Percentiles rank a stretch among this genome's conserved stretches.
These are phyloP conservation scores for Corythaixoides concolor DNA, from an alignment of 2,113 vertebrate species.

Conservation along the genomic window DNA sequence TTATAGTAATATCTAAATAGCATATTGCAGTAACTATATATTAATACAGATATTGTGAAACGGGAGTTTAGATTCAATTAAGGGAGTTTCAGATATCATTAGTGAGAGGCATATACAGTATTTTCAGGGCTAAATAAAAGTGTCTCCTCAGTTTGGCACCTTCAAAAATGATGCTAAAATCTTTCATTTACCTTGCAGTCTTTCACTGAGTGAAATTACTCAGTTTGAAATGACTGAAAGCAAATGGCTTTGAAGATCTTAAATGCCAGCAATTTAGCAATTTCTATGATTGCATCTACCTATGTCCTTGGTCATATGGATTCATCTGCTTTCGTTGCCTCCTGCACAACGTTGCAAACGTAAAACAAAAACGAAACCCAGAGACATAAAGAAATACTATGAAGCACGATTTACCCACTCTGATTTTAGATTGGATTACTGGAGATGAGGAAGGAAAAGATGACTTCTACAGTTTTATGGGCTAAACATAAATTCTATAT, in stretches of 20 bases:
- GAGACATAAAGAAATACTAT: not conserved
- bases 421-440: not conserved
- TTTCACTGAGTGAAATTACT: not conserved
- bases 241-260: not conserved
- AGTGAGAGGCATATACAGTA: not conserved
- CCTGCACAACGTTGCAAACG: not conserved
- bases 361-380: not conserved
- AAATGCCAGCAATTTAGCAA: not conserved
- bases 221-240: not conserved
- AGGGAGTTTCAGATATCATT: not conserved
- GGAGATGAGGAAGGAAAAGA: not conserved
- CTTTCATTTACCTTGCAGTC: not conserved
- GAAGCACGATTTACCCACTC: not conserved
- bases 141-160: not conserved
- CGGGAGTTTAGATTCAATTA: not conserved
- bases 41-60: not conserved
- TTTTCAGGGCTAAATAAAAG: not conserved
- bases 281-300: not conserved
- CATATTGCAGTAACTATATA: not conserved
- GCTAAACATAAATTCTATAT: not conserved
- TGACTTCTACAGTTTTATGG: not conserved
- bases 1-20: not conserved
- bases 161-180: not conserved
- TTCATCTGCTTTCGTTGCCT: not conserved
- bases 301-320: not conserved